Evolutionary conservation across 2,888 invertebrate genomes (phyloP).

Genomic region (Cheilosia grossa): DNA sequence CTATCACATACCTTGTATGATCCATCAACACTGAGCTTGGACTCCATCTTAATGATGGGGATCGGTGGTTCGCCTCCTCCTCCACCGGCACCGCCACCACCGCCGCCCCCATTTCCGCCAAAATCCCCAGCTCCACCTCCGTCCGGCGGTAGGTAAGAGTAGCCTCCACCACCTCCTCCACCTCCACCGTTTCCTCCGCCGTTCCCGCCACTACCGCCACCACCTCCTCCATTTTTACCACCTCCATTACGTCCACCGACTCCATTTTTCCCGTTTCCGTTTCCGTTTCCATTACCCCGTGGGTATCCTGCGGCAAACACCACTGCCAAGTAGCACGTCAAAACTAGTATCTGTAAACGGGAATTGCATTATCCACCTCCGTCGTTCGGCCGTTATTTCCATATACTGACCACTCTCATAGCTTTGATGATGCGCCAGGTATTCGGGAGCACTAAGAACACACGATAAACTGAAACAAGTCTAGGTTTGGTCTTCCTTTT

Average conservation of each 20-base stretch:
- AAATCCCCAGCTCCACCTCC: slow-evolving; percentile 76
- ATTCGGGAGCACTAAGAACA: slow-evolving; percentile 35
- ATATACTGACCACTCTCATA: slow-evolving; percentile 52
- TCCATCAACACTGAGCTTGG: slow-evolving; percentile 80
- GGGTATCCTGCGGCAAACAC: slow-evolving; percentile 63
- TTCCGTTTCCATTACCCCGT: slow-evolving; percentile 52
- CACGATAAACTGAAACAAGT: slow-evolving; percentile 56
- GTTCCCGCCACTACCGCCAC: slow-evolving; percentile 25
- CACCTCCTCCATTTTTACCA: slow-evolving; percentile 36
- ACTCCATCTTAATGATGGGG: slow-evolving; percentile 81
- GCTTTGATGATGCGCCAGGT: slow-evolving; percentile 36
- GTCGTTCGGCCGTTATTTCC: not conserved
- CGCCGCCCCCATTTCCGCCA: slow-evolving; percentile 70
- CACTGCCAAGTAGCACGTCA: slow-evolving; percentile 42
- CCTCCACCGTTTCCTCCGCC: slow-evolving; percentile 67
- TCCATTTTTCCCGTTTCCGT: slow-evolving; percentile 17
- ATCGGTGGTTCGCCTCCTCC: slow-evolving; percentile 78
- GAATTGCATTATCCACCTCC: not conserved
- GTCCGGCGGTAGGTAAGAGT: slow-evolving; percentile 22
- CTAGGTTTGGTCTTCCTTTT: slow-evolving; percentile 43
- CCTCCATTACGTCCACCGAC: slow-evolving; percentile 24
- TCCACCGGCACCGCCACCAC: slow-evolving; percentile 66
- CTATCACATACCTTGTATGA: slow-evolving; percentile 79
- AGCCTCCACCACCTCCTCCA: slow-evolving; percentile 71
- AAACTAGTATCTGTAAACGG: slow-evolving; percentile 53